phyloP scores from a whole-genome alignment of 2,797 vertebrate genomes.

The Sternarchorhynchus goeldii region DNA sequence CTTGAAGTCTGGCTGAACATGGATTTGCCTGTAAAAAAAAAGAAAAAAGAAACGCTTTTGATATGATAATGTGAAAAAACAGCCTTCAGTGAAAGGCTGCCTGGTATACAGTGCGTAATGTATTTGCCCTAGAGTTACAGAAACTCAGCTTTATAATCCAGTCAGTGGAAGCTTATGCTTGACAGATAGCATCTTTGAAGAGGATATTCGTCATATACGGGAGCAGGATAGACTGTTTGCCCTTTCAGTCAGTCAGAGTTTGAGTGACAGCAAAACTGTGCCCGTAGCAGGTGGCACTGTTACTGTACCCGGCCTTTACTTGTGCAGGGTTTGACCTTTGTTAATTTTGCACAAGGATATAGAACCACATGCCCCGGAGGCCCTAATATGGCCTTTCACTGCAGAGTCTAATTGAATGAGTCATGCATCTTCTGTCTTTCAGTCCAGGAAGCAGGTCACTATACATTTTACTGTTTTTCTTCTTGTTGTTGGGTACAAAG shows the following conservation, averaged over 20 bases:
- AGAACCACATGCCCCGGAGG: slow-evolving; percentile 21
- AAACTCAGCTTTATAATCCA: too few species aligned
- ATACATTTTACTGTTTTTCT: slow-evolving; percentile 37
- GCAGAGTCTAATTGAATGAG: slow-evolving; percentile 13
- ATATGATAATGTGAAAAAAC: too few species aligned
- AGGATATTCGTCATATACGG: background rate
- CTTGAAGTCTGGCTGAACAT: too few species aligned
- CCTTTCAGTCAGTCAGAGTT: background rate
- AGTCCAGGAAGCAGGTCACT: slow-evolving; percentile 39
- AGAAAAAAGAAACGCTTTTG: too few species aligned
- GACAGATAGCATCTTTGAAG: background rate
- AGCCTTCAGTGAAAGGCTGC: too few species aligned
- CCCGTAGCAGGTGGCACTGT: slow-evolving; percentile 24
- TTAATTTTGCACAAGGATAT: slow-evolving; percentile 35
- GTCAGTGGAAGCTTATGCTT: too few species aligned
- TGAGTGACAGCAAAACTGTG: slow-evolving; percentile 20
- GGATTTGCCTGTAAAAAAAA: too few species aligned
- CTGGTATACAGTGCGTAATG: background rate
- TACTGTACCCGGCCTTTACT: slow-evolving; percentile 14
- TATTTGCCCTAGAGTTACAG: background rate
- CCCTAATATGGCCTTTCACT: slow-evolving; percentile 18
- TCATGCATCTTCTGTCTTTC: slow-evolving; percentile 37
- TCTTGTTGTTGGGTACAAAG: slow-evolving; percentile 35
- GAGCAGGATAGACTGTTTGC: slow-evolving; percentile 14
- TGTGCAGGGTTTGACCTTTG: slow-evolving; percentile 34